phyloP scores from a whole-genome alignment of 2,113 vertebrate species.

The Arothron firmamentum region DNA sequence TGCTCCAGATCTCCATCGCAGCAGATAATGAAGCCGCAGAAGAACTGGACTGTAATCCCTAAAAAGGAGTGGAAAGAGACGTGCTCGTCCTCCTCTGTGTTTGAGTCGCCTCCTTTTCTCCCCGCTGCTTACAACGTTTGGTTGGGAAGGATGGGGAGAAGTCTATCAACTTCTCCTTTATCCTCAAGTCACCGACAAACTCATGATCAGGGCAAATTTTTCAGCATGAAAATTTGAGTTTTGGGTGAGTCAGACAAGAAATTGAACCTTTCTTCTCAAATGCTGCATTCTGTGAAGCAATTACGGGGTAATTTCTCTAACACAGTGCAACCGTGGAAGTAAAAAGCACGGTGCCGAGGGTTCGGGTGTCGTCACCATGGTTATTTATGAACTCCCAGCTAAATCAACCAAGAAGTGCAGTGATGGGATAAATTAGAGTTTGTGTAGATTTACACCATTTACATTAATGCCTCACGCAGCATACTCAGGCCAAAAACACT shows the following conservation, averaged over 20 bases:
- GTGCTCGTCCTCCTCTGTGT: background rate
- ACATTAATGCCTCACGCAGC: no score
- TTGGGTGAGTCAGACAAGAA: slow-evolving; percentile 15
- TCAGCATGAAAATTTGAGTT: background rate
- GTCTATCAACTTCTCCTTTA: background rate
- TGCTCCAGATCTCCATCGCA: slow-evolving; percentile 24
- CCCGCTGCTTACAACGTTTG: background rate
- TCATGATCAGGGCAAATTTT: background rate
- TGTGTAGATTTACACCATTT: no score
- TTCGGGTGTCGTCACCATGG: no score
- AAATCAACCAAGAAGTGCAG: no score
- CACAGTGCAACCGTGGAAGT: background rate
- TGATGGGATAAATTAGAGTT: no score
- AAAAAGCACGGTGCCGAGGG: background rate
- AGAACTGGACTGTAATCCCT: slow-evolving; percentile 30
- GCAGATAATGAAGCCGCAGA: slow-evolving; percentile 24
- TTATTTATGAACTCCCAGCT: no score
- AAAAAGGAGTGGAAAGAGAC: slow-evolving; percentile 49
- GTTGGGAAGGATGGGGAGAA: background rate
- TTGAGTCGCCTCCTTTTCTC: slow-evolving; percentile 1
- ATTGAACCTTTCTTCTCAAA: slow-evolving; percentile 19
- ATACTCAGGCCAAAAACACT: no score
- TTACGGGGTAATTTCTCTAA: slow-evolving; percentile 25
- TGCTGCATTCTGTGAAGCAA: slow-evolving; percentile 28
- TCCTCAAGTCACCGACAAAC: background rate